phyloP scores from a whole-genome alignment of 2,113 vertebrate genomes.

The Aspidoscelis tigris region DNA sequence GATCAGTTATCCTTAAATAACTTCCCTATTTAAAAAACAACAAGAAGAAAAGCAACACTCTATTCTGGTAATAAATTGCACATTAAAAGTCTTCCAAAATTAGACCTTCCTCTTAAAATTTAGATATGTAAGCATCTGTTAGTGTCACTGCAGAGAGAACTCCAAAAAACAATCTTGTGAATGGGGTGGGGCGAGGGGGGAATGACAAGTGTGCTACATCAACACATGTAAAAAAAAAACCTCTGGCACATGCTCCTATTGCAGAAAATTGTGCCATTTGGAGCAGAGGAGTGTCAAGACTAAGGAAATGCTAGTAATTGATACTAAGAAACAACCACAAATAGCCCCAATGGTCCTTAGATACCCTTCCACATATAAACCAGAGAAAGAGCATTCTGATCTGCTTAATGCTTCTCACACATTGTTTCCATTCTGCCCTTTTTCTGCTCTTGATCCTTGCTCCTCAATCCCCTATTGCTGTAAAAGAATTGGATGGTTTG shows the following conservation, averaged over 20 bases:
- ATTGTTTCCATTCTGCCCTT: too few relatives aligned
- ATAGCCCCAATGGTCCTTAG: too few relatives aligned
- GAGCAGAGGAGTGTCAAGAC: background rate
- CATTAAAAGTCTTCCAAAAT: background rate
- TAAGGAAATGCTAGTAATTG: too few relatives aligned
- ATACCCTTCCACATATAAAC: too few relatives aligned
- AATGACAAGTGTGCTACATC: background rate
- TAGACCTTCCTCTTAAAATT: background rate
- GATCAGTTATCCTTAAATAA: slow-evolving; percentile 4
- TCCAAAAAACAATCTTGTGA: background rate
- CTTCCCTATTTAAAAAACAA: background rate
- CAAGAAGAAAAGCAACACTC: background rate
- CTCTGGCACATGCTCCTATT: background rate
- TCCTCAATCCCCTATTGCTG: too few relatives aligned
- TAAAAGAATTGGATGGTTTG: too few relatives aligned
- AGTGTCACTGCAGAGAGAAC: background rate
- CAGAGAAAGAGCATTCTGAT: too few relatives aligned
- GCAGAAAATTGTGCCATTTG: background rate
- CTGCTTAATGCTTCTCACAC: too few relatives aligned
- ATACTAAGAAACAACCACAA: too few relatives aligned
- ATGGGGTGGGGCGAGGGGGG: background rate
- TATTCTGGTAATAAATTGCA: slow-evolving; percentile 7
- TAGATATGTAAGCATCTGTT: background rate
- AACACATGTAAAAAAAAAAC: slow-evolving; percentile 1
- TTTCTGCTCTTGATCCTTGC: too few relatives aligned